Percentiles rank a stretch among this genome's conserved stretches.
Evolutionary conservation across 1,140 invertebrate species (phyloP).

Genomic region (Caerostris darwini): DNA sequence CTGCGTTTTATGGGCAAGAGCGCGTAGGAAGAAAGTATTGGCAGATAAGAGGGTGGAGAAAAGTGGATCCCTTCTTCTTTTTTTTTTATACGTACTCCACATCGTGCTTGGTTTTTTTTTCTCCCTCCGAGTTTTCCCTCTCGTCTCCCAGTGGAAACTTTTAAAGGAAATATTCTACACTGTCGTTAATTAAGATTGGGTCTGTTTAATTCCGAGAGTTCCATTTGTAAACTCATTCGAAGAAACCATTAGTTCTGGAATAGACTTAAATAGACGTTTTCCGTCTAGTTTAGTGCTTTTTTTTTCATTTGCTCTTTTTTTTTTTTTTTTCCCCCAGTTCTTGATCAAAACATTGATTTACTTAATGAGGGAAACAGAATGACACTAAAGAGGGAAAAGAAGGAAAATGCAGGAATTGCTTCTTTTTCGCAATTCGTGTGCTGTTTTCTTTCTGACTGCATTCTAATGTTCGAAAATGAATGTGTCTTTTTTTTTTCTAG

Average conservation of each 20-base stretch:
- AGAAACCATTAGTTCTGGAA: constrained; percentile 42
- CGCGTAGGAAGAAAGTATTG: constrained; percentile 60
- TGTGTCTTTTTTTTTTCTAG: too few relatives aligned
- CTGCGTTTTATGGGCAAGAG: constrained; percentile 69
- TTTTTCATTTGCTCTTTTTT: background rate
- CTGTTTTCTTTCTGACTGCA: too few relatives aligned
- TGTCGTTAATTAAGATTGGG: constrained; percentile 74
- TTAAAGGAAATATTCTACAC: constrained; percentile 50
- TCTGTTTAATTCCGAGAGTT: constrained; percentile 65
- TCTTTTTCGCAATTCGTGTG: background rate
- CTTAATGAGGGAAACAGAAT: constrained; percentile 29
- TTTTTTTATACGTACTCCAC: background rate
- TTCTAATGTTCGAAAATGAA: too few relatives aligned
- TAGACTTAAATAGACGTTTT: constrained; percentile 15
- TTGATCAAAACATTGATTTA: background rate
- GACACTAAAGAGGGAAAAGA: background rate
- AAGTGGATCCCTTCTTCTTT: constrained; percentile 37
- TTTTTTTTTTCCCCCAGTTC: background rate
- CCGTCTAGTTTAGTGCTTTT: too few relatives aligned
- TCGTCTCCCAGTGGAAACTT: constrained; percentile 42
- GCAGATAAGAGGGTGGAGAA: constrained; percentile 58
- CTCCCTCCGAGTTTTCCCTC: background rate
- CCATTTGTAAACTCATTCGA: constrained; percentile 64
- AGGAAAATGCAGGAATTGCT: background rate
- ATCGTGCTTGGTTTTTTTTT: constrained; percentile 30